Evolutionary conservation across 2,888 invertebrate species (phyloP).

Genomic region (Strigamia transsilvanica): DNA sequence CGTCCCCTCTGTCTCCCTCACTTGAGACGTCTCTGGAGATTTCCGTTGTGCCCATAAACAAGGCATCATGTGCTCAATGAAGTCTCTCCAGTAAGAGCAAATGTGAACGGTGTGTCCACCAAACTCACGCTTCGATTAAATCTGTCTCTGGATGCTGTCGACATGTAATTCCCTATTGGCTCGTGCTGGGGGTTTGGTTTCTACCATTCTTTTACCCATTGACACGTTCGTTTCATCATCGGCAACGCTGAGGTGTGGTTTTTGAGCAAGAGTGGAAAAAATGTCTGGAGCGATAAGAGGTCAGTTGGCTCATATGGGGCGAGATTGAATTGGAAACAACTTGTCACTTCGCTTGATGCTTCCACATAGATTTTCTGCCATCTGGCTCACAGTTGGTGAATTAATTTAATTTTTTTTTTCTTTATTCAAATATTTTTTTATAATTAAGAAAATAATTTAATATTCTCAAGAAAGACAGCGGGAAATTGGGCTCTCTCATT

Average conservation of each 20-base stretch:
- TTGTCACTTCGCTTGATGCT: conserved; percentile 31
- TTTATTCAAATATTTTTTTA: not conserved
- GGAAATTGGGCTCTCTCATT: too few relatives aligned
- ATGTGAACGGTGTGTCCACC: conserved; percentile 46
- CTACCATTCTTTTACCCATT: not conserved
- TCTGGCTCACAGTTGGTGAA: not conserved
- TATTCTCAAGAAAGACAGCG: too few relatives aligned
- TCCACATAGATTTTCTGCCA: not conserved
- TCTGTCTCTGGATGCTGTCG: conserved; percentile 47
- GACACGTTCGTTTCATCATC: conserved; percentile 16
- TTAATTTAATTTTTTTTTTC: not conserved
- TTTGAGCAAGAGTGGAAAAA: not conserved
- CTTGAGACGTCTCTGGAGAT: conserved; percentile 14
- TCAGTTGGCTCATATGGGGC: not conserved
- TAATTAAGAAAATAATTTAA: too few relatives aligned
- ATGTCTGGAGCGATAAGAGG: not conserved
- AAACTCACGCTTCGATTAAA: conserved; percentile 49
- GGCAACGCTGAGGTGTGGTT: conserved; percentile 20
- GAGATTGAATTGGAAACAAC: conserved; percentile 18
- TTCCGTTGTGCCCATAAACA: conserved; percentile 45
- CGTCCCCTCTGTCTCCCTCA: too few relatives aligned
- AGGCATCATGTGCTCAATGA: conserved; percentile 45
- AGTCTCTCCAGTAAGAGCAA: conserved; percentile 28
- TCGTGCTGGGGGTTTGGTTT: conserved; percentile 2
- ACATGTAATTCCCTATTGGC: conserved; percentile 35